A percentile compares a stretch with the other conserved stretches of the same genome.
Evolutionary conservation across 2,888 invertebrate species (phyloP).

Genomic region (Platerodrilus igneus): DNA sequence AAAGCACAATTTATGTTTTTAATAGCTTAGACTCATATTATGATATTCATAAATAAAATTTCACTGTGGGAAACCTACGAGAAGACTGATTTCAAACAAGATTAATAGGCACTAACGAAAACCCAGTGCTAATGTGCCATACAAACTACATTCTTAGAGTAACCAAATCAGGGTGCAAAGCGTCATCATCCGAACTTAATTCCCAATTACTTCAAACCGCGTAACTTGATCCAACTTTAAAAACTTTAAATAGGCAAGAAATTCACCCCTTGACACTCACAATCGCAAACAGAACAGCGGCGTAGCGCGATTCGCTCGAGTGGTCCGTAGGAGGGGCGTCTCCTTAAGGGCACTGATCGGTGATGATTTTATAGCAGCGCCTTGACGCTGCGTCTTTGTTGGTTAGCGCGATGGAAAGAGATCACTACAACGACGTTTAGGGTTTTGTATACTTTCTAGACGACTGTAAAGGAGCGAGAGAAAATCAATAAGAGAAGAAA

Average conservation of each 20-base stretch:
- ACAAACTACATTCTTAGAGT: no score
- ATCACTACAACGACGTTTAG: conserved; percentile 20
- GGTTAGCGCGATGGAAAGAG: conserved; percentile 29
- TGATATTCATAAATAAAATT: no score
- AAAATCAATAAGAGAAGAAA: conserved; percentile 51
- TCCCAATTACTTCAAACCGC: conserved; percentile 27
- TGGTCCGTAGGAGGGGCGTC: conserved; percentile 39
- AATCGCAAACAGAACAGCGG: conserved; percentile 43
- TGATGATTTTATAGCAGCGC: conserved; percentile 39
- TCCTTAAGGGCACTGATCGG: conserved; percentile 37
- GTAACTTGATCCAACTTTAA: conserved; percentile 35
- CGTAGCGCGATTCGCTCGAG: conserved; percentile 45
- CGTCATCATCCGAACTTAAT: conserved; percentile 26
- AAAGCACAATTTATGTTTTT: no score
- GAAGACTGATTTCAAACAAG: no score
- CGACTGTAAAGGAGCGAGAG: conserved; percentile 40
- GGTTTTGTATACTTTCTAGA: conserved; percentile 30
- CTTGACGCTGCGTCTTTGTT: conserved; percentile 33
- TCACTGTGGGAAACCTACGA: no score
- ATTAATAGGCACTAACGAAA: no score
- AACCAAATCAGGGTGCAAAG: conserved; percentile 17
- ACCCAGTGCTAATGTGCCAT: no score
- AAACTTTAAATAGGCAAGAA: conserved; percentile 38
- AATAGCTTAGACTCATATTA: no score
- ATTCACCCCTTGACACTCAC: conserved; percentile 35